Evolutionary conservation across 2,888 invertebrate genomes (phyloP), one percentile per base, ranked within the genome.

Genomic region (Agriopis leucophaearia): DNA sequence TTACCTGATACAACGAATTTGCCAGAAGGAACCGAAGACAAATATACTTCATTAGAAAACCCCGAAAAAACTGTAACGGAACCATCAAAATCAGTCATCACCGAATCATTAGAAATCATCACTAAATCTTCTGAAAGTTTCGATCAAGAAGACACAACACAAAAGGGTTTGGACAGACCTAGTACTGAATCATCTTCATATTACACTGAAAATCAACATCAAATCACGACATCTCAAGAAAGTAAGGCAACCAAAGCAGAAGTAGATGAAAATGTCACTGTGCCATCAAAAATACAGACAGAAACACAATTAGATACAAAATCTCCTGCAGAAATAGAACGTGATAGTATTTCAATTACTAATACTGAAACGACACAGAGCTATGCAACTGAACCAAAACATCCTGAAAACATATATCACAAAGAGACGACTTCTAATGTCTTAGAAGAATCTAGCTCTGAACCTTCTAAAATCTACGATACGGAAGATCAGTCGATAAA

Each of bases 401-500:
- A 13, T 38, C n/a, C 57, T 54, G 58, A 44, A 18, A 15, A 54
- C 0, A 38, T n/a, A 3, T 27, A 63, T 50, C 38, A 50, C 15
- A 27, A 50, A 13, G 8, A 48, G 0, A 44, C 50, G 7, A 51
- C 50, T 42, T n/a, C 36, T 10, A 42, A 42, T 36, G 18, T 36
- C 8, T 60, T 18, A 8, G 61, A 54, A 59, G 52, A 66, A 52
- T 7, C 52, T 35, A 62, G 45, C 18, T 44, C 66, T 16, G 55
- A 62, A 55, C 27, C 51, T 16, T 35, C 56, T 47, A 50, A 57
- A 55, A 40, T 51, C 4, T n/a, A 54, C 7, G 54, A 36, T 52
- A 51, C 45, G 9, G 36, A 36, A 35, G 70, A 70, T 12, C 40
- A 45, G 45, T 16, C 60, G 38, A 50, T 18, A 16, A 68, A 62